Percentiles rank a stretch among this genome's conserved stretches.
Evolutionary conservation across 2,113 vertebrate genomes (phyloP).

Genomic region (Rafetus swinhoei): DNA sequence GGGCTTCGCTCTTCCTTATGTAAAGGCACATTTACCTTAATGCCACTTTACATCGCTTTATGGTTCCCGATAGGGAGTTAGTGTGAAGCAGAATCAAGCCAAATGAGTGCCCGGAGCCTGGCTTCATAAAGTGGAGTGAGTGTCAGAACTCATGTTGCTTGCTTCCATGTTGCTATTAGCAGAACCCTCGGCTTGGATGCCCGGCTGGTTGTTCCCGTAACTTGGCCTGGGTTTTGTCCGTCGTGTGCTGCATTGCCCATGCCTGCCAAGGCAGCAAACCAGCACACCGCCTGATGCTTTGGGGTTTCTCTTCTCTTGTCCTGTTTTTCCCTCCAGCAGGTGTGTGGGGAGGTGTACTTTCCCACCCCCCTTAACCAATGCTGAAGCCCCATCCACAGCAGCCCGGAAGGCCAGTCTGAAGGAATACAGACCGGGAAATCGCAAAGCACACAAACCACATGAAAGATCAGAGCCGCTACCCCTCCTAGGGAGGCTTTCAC

Average conservation of each 20-base stretch:
- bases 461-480: not conserved
- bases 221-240: not conserved
- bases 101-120: not conserved
- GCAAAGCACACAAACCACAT: not conserved
- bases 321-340: accelerated
- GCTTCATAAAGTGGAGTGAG: not conserved
- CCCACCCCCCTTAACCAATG: accelerated
- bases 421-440: not conserved
- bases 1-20: not conserved
- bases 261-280: not conserved
- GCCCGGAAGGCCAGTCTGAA: not conserved
- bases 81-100: not conserved
- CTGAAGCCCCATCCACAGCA: not conserved
- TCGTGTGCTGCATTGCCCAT: not conserved
- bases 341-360: too few species aligned
- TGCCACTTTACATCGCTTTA: not conserved
- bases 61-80: not conserved
- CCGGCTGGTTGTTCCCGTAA: not conserved
- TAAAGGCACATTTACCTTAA: not conserved
- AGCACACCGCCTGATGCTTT: not conserved
- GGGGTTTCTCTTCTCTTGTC: not conserved
- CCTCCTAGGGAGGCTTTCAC: not conserved
- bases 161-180: too few species aligned
- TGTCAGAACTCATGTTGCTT: not conserved
- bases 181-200: not conserved